Base-by-base conservation (phyloP, 1,140 invertebrate genomes). In the Diabrotica virgifera region DNA sequence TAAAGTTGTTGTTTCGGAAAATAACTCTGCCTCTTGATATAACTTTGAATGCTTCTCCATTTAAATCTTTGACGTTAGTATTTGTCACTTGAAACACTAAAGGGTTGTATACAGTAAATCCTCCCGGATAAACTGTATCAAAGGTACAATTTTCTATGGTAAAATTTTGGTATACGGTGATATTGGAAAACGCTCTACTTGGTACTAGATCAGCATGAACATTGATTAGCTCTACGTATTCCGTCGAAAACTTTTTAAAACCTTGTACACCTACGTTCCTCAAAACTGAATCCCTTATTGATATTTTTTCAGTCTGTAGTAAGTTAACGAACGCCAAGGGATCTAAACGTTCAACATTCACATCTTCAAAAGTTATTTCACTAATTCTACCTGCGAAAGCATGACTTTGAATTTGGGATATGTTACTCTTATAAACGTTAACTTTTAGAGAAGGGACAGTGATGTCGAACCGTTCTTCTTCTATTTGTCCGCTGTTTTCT, bases 171-270 rank as follows among this genome's bases (percentile, higher is more conserved):
- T 82, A 81, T 9, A 93, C 85, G 65, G 87, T 86, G 40, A 93
- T 78, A 60, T 92, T 90, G 52, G 89, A 89, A 75, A 92, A 83
- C 56, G 86, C 84, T 52, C 89, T 83, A 61, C 89, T 91, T 0
- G 89, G 89, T 52, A 89, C 64, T 37, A 76, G 74, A 4, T 80
- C 74, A 40, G 90, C 82, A 5, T 73, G 77, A 12, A 80, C 79
- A 64, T 80, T 77, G 2, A 82, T 81, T 36, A 91, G 80, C 37
- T 85, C 77, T 68, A 91, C 80, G 66, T 85, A 85, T 37, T 84
- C 80, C 0, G 89, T 85, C 36, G 85, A 83, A 73, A 93, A 91
- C 76, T 91, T 90, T 64, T 92, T 92, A 70, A 93, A 91, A 2
- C 89, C 85, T 74, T 91, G 89, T 35, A 85, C 83, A 68, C 90